Percentiles rank a stretch among this genome's conserved stretches.
These are phyloP conservation scores for Polypedilum vanderplanki DNA, from an alignment of 1,140 invertebrate species.

Conservation along the genomic window DNA sequence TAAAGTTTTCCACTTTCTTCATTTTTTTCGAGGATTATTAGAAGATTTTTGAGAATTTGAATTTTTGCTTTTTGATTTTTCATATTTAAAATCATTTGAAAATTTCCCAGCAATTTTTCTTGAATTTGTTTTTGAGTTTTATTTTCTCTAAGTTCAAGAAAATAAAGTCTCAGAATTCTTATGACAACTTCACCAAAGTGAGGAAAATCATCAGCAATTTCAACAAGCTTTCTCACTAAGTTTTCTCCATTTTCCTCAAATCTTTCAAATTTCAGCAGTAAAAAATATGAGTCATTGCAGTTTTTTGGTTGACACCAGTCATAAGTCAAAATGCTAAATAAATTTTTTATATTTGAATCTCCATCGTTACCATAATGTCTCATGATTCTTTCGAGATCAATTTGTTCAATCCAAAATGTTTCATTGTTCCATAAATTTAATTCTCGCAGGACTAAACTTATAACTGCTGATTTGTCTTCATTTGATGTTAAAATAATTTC, in stretches of 20 bases:
- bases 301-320: not conserved
- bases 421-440: not conserved
- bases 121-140: not conserved
- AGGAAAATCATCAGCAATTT: not conserved
- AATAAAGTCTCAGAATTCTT: not conserved
- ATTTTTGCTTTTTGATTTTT: not conserved
- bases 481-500: not conserved
- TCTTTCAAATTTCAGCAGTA: not conserved
- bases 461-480: not conserved
- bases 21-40: not conserved
- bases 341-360: not conserved
- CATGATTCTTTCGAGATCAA: not conserved
- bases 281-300: not conserved
- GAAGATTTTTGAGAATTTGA: not conserved
- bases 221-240: not conserved
- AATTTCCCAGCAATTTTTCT: not conserved
- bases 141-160: not conserved
- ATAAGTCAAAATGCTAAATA: not conserved
- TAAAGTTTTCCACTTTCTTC: not conserved
- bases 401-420: not conserved
- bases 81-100: not conserved
- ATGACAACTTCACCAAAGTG: not conserved
- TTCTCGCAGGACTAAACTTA: not conserved
- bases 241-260: not conserved
- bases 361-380: not conserved